Evolutionary conservation across 2,113 vertebrate genomes (phyloP), one percentile per base, ranked within the genome.

Genomic region (Spea bombifrons): DNA sequence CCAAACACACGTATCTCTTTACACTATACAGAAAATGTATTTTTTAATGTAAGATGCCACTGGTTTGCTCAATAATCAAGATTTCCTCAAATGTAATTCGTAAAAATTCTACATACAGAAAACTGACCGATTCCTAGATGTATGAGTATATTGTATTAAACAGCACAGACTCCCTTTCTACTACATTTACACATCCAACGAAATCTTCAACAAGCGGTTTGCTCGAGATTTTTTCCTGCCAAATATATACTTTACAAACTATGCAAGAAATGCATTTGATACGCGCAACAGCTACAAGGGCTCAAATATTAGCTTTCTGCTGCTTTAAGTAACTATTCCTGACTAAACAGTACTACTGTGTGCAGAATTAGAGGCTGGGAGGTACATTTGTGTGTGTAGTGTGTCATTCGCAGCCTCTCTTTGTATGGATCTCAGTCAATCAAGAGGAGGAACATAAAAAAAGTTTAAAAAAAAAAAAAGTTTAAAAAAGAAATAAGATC

Each of bases 231-330:
- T 69, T 70, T 50, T 47, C 66, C 47, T 70, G 75, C 75, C 75
- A 77, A 70, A 77, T 77, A 77, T 77, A 77, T 77, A 66, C 64
- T 75, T 66, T 55, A 43, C 66, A 77, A 77, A 77, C 10, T 77
- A 77, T 77, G 59, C 17, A 47, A 77, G 70, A 77, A 70, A 77
- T 76, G 68, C 70, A 78, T 66, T 73, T 73, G 43, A 66, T 66
- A 71, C 12, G 47, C 44, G 44, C 45, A 55, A 48, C 59, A 43
- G 50, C 15, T 72, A n/a, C 8, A 55, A 57, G 59, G 76, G 15
- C n/a, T 8, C 55, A 65, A 72, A 72, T 78, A 52, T 13, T 71
- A 13, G 44, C 66, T 43, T 67, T 15, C 4, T 47, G 46, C 45
- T 49, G 7, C 30, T 10, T 69, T 46, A 6, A 16, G 15, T 64